phyloP scores from a whole-genome alignment of 2,888 invertebrate species.

The Drosophila mettleri region DNA sequence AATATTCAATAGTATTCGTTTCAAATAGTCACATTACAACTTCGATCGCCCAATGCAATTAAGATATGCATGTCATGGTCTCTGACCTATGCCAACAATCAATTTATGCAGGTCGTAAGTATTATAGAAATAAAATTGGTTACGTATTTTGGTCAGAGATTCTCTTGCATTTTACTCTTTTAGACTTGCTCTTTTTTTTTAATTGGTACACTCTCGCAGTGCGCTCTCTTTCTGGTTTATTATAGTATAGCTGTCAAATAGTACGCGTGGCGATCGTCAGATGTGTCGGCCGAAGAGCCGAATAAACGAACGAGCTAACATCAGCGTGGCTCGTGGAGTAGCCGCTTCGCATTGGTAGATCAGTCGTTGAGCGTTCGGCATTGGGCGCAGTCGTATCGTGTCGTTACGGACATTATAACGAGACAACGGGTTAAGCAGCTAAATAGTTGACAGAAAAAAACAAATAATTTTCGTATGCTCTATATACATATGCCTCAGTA shows the following conservation, averaged over 20 bases:
- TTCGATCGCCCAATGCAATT: slow-evolving; percentile 20
- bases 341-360: slow-evolving; percentile 30
- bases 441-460: slow-evolving; percentile 4
- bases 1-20: neutral
- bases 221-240: neutral
- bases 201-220: no score
- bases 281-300: neutral
- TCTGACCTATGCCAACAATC: slow-evolving; percentile 56
- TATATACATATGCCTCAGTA: slow-evolving; percentile 10
- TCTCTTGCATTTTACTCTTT: slow-evolving; percentile 7
- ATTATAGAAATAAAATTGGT: slow-evolving; percentile 22
- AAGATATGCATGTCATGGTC: slow-evolving; percentile 47
- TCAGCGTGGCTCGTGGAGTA: slow-evolving; percentile 2
- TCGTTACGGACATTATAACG: slow-evolving; percentile 6
- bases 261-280: slow-evolving; percentile 69
- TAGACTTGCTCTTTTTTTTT: neutral
- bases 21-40: neutral
- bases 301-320: neutral
- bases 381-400: slow-evolving; percentile 50
- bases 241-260: slow-evolving; percentile 1
- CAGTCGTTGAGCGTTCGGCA: slow-evolving; percentile 64
- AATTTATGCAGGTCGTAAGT: slow-evolving; percentile 36
- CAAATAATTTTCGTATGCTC: slow-evolving; percentile 13
- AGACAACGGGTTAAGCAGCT: slow-evolving; percentile 29
- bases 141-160: slow-evolving; percentile 19